phyloP scores from a whole-genome alignment of 1,140 invertebrate genomes.

The Eufriesea mexicana region DNA sequence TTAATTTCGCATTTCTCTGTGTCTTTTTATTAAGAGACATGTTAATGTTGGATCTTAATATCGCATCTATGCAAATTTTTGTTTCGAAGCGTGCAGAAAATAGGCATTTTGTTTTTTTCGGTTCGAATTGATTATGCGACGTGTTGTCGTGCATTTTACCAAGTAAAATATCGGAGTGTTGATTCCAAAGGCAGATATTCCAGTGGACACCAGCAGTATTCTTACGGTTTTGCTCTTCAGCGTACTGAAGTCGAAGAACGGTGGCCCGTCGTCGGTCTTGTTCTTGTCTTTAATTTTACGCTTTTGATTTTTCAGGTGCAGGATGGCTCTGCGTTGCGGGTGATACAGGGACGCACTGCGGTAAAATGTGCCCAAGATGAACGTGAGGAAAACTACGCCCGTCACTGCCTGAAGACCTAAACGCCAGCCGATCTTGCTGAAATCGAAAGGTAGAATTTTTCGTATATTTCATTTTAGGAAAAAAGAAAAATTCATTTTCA shows the following conservation, averaged over 20 bases:
- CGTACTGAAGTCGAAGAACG: conserved; percentile 93
- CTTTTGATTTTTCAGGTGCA: conserved; percentile 95
- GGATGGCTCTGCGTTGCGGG: conserved; percentile 92
- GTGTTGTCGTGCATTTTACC: conserved; percentile 78
- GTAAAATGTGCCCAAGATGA: conserved; percentile 94
- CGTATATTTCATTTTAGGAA: background rate
- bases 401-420: conserved; percentile 93
- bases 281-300: conserved; percentile 91
- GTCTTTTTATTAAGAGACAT: no score
- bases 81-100: background rate
- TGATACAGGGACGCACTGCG: conserved; percentile 95
- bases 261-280: conserved; percentile 88
- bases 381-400: conserved; percentile 91
- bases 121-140: no score
- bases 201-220: conserved; percentile 91
- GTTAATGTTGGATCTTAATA: no score
- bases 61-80: no score
- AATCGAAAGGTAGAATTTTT: background rate
- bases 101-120: background rate
- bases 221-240: conserved; percentile 92
- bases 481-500: no score
- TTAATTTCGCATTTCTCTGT: no score
- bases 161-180: conserved; percentile 94
- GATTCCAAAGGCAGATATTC: conserved; percentile 90
- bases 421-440: conserved; percentile 93